Percentiles rank a stretch among this genome's conserved stretches.
These are phyloP conservation scores for Oxyscelio sp. DNA, from an alignment of 2,888 invertebrate genomes.

Conservation along the genomic window DNA sequence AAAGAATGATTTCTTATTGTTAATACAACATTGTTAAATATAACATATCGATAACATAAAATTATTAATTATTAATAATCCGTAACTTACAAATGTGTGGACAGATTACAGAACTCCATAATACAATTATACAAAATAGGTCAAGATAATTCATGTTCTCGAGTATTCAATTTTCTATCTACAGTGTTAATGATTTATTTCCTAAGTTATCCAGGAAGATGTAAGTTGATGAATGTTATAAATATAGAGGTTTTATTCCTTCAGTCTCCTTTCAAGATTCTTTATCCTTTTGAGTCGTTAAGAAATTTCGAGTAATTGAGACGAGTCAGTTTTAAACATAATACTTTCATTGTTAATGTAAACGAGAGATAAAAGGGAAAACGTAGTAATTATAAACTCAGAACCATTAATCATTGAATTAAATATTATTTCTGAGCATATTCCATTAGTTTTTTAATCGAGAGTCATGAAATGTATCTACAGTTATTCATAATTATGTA, in stretches of 20 bases:
- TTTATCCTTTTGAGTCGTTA: background rate
- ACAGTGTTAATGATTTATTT: constrained; percentile 39
- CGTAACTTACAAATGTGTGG: background rate
- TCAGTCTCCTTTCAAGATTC: background rate
- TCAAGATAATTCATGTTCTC: constrained; percentile 15
- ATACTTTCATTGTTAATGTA: background rate
- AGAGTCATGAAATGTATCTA: no score
- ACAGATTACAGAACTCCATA: constrained; percentile 5
- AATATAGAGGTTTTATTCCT: background rate
- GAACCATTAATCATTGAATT: background rate
- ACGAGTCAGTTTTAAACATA: background rate
- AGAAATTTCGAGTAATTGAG: background rate
- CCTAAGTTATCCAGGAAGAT: constrained; percentile 5
- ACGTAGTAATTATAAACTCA: background rate
- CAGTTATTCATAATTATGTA: no score
- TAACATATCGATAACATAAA: no score
- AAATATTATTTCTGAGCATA: no score
- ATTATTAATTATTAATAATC: no score
- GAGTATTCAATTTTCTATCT: constrained; percentile 14
- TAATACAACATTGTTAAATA: background rate
- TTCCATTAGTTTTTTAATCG: no score
- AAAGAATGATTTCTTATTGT: no score
- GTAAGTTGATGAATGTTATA: constrained; percentile 3
- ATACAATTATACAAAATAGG: constrained; percentile 32
- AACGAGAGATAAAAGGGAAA: background rate